Evolutionary conservation across 35 echinoderm and acorn worm species (phyloP).

Genomic region (Apostichopus californicus): DNA sequence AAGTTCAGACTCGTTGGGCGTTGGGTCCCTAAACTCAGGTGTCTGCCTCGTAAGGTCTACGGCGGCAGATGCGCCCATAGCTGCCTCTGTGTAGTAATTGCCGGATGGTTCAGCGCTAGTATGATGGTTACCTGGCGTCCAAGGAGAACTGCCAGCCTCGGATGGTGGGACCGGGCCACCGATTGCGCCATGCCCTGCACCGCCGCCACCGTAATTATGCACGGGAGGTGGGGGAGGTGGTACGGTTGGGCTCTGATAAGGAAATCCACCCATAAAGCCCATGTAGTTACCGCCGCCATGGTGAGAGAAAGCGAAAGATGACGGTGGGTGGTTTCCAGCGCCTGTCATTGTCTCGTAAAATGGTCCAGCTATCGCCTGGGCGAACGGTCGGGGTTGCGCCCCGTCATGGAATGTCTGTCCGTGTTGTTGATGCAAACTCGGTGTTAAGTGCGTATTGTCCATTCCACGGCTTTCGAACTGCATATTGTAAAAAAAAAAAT

Average conservation of each 20-base stretch:
- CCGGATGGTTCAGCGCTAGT: conserved; percentile 7
- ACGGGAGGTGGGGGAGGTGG: background rate
- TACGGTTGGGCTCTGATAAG: conserved; percentile 19
- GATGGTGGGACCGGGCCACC: conserved; percentile 27
- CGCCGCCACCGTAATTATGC: background rate
- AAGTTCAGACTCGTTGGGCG: conserved; percentile 33
- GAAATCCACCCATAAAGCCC: conserved; percentile 48
- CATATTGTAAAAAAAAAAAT: conserved; percentile 29
- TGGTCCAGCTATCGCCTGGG: conserved; percentile 42
- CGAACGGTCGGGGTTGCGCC: conserved; percentile 47
- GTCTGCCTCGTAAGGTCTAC: conserved; percentile 47
- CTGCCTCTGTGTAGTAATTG: conserved; percentile 35
- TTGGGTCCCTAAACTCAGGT: conserved; percentile 37
- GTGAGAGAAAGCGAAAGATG: conserved; percentile 37
- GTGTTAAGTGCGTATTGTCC: conserved; percentile 51
- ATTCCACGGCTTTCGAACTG: conserved; percentile 56
- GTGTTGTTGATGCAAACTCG: conserved; percentile 56
- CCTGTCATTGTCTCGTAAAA: conserved; percentile 57
- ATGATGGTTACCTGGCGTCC: conserved; percentile 47
- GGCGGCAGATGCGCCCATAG: conserved; percentile 42
- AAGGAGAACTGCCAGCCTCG: conserved; percentile 42
- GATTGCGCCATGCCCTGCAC: background rate
- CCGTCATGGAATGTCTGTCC: conserved; percentile 55
- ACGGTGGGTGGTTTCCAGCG: conserved; percentile 43
- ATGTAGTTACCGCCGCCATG: conserved; percentile 38